Percentiles rank a stretch among this genome's conserved stretches.
These are phyloP conservation scores for Platyscapa corneri DNA, from an alignment of 1,140 invertebrate genomes.

Conservation along the genomic window DNA sequence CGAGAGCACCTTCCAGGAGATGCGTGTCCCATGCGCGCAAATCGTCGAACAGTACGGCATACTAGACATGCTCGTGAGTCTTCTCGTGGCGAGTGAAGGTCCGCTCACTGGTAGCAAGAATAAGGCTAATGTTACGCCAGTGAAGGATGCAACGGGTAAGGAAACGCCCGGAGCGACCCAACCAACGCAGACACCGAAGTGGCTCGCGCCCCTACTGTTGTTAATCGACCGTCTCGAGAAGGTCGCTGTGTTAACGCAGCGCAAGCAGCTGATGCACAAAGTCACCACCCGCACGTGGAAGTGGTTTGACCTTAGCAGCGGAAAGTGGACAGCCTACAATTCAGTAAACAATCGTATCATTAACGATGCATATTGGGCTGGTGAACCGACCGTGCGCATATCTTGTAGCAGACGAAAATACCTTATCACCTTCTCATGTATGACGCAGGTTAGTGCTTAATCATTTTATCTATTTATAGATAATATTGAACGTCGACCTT, in stretches of 20 bases:
- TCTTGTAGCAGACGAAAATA: slow-evolving; percentile 85
- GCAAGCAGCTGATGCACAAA: slow-evolving; percentile 82
- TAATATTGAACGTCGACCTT: no score
- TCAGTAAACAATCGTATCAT: slow-evolving; percentile 86
- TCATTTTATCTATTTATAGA: no score
- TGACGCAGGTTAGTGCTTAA: slow-evolving; percentile 82
- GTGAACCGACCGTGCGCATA: slow-evolving; percentile 83
- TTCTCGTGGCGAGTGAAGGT: slow-evolving; percentile 73
- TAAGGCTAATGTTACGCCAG: slow-evolving; percentile 38
- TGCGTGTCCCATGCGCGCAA: slow-evolving; percentile 81
- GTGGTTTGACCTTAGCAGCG: slow-evolving; percentile 89
- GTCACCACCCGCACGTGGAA: slow-evolving; percentile 82
- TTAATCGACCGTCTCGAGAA: slow-evolving; percentile 90
- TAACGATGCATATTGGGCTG: slow-evolving; percentile 87
- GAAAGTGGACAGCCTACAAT: slow-evolving; percentile 88
- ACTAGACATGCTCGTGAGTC: slow-evolving; percentile 76
- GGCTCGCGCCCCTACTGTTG: slow-evolving; percentile 86
- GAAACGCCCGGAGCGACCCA: not conserved
- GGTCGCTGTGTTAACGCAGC: slow-evolving; percentile 81
- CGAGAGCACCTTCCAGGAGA: slow-evolving; percentile 81
- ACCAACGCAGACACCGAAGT: slow-evolving; percentile 80
- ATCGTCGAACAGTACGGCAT: slow-evolving; percentile 75
- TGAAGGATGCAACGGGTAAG: slow-evolving; percentile 61
- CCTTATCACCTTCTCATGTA: slow-evolving; percentile 86
- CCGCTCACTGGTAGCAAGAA: slow-evolving; percentile 68